Conservation (phyloP, 2,797 vertebrate species). For the Peromyscus aztecus region DNA sequence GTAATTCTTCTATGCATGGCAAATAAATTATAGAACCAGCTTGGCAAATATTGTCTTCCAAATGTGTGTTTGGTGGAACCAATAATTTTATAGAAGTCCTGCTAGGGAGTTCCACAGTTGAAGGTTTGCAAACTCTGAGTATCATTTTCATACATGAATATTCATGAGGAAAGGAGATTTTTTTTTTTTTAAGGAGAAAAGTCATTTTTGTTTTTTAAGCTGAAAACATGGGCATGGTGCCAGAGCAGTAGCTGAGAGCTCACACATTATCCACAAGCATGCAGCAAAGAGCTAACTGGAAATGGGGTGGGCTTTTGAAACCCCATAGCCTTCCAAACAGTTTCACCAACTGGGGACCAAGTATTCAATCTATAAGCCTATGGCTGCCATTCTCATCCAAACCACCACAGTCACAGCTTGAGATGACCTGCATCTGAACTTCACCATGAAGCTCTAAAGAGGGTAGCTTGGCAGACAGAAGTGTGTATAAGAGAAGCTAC, state of each 20-base stretch:
- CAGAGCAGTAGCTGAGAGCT: background rate
- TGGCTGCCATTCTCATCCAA: too few species aligned
- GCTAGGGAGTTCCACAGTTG: background rate
- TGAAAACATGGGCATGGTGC: background rate
- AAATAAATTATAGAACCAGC: constrained; percentile 44
- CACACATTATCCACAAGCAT: background rate
- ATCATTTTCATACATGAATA: background rate
- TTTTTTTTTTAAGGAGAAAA: background rate
- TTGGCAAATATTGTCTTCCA: constrained; percentile 54
- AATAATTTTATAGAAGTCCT: background rate
- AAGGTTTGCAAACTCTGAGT: background rate
- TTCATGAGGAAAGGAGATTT: background rate
- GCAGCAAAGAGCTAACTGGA: background rate
- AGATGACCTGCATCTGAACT: background rate
- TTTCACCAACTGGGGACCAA: background rate
- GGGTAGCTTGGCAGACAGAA: too few species aligned
- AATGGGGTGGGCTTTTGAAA: background rate
- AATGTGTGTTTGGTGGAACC: constrained; percentile 6
- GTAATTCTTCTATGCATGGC: constrained; percentile 36
- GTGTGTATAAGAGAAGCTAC: background rate
- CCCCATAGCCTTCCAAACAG: background rate
- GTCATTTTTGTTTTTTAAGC: constrained; percentile 42
- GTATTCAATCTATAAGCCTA: background rate
- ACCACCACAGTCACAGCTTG: background rate
- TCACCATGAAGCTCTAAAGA: background rate